These are phyloP conservation scores for Drosophila gunungcola DNA, from an alignment of 1,140 invertebrate genomes.

Conservation along the genomic window DNA sequence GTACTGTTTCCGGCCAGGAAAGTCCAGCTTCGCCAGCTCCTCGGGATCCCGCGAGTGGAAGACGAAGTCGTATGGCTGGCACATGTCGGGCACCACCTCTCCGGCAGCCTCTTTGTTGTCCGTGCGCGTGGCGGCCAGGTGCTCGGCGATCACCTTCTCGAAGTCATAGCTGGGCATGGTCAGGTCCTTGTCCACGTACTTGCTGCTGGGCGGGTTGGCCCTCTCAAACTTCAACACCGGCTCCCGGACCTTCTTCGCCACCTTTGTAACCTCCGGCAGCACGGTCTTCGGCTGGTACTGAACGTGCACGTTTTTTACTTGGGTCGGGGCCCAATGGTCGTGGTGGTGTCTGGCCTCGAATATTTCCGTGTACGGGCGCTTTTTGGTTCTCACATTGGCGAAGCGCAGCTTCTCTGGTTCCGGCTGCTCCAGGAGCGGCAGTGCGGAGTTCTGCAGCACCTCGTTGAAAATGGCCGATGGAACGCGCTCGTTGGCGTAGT, in stretches of 20 bases:
- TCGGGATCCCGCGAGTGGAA: conserved; percentile 65
- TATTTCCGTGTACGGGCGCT: conserved; percentile 53
- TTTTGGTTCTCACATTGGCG: conserved; percentile 58
- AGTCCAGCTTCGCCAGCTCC: conserved; percentile 60
- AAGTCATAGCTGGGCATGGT: conserved; percentile 61
- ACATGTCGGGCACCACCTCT: conserved; percentile 44
- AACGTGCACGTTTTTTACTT: conserved; percentile 72
- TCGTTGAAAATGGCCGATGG: conserved; percentile 66
- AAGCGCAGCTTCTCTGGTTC: conserved; percentile 50
- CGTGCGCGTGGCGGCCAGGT: conserved; percentile 48
- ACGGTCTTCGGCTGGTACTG: conserved; percentile 75
- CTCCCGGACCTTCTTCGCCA: conserved; percentile 24
- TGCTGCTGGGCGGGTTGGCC: conserved; percentile 66
- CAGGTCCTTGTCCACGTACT: conserved; percentile 59
- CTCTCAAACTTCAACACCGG: conserved; percentile 53
- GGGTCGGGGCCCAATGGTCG: conserved; percentile 74
- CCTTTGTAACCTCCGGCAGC: conserved; percentile 50
- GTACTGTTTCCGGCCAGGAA: conserved; percentile 66
- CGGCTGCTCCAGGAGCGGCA: conserved; percentile 66
- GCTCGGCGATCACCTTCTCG: conserved; percentile 57
- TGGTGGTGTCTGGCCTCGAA: conserved; percentile 79
- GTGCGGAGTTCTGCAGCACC: conserved; percentile 27
- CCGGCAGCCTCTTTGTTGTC: conserved; percentile 40
- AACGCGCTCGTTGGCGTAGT: conserved; percentile 62
- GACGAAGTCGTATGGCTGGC: conserved; percentile 59